Conservation (phyloP, 2,888 invertebrate genomes). For the Adineta ricciae region DNA sequence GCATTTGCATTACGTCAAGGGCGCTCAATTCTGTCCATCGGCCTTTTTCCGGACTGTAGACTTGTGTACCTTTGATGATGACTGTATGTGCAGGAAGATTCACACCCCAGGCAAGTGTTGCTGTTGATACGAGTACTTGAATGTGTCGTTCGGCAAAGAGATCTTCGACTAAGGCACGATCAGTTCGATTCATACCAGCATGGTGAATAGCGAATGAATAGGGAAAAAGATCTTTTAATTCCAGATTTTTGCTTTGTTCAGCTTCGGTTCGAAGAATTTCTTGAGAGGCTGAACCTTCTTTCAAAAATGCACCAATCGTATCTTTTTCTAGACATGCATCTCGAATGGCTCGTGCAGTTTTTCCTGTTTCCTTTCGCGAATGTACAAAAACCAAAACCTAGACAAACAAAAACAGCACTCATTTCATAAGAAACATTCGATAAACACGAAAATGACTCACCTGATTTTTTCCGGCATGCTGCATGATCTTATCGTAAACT, state of each 20-base stretch:
- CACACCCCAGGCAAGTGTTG: constrained; percentile 97
- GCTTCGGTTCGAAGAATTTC: constrained; percentile 92
- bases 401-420: constrained; percentile 37
- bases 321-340: constrained; percentile 97
- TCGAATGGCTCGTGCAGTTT: constrained; percentile 84
- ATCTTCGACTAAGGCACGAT: constrained; percentile 93
- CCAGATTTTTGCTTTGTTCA: constrained; percentile 88
- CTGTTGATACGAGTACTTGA: constrained; percentile 83
- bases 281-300: constrained; percentile 82
- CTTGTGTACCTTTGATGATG: constrained; percentile 91
- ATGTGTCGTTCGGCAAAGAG: constrained; percentile 94
- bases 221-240: constrained; percentile 83
- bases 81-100: constrained; percentile 97
- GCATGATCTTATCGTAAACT: constrained; percentile 97
- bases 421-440: neutral
- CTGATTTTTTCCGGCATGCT: constrained; percentile 93
- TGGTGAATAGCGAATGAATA: constrained; percentile 99
- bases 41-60: constrained; percentile 94
- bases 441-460: constrained; percentile 45
- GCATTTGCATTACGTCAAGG: constrained; percentile 86
- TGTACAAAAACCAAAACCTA: constrained; percentile 83
- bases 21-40: constrained; percentile 95
- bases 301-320: constrained; percentile 81
- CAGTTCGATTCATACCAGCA: constrained; percentile 95
- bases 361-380: constrained; percentile 92